phyloP scores from a whole-genome alignment of 2,113 vertebrate species.

The Psammodynastes pulverulentus region DNA sequence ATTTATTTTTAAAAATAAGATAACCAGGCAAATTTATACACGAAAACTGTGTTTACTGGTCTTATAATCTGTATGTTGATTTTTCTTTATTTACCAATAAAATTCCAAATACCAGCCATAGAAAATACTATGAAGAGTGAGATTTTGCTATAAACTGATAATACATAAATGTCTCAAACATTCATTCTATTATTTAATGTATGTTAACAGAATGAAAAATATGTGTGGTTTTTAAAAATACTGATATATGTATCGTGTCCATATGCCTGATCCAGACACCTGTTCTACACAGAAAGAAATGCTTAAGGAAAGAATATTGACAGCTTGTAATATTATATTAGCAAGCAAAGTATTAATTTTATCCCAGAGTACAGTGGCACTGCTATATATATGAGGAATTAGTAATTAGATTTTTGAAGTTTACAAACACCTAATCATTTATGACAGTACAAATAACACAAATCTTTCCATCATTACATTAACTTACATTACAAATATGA shows the following conservation, averaged over 20 bases:
- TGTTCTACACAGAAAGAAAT: background rate
- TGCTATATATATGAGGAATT: background rate
- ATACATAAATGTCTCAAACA: background rate
- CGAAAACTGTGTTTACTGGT: background rate
- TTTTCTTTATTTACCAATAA: background rate
- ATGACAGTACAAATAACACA: background rate
- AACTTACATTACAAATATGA: background rate
- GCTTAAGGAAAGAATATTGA: background rate
- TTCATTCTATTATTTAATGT: background rate
- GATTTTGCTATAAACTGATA: background rate
- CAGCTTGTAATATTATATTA: background rate
- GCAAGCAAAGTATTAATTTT: background rate
- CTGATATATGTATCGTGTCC: background rate
- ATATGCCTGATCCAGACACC: background rate
- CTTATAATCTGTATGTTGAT: background rate
- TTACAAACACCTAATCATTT: background rate
- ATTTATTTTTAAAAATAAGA: background rate
- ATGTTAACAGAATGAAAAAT: background rate
- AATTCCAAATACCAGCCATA: background rate
- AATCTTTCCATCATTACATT: background rate
- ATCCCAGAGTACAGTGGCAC: background rate
- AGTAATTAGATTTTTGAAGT: background rate
- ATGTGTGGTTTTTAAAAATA: background rate
- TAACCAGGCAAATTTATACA: background rate
- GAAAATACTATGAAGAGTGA: background rate